A percentile compares a stretch with the other conserved stretches of the same genome.
These are phyloP conservation scores for Oedothorax gibbosus DNA, from an alignment of 1,140 invertebrate genomes.

Conservation along the genomic window DNA sequence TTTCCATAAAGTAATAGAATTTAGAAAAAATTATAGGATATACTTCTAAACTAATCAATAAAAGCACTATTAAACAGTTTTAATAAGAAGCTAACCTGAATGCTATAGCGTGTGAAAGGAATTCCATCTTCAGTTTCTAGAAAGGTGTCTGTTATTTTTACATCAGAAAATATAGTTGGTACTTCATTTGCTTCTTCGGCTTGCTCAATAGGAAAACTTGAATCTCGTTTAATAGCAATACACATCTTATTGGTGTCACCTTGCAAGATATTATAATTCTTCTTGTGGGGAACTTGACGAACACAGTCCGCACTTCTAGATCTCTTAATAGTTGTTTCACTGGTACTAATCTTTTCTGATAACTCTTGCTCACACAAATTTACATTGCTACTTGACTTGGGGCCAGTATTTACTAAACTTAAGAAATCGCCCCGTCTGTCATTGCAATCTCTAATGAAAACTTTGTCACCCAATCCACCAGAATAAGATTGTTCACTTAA, in stretches of 20 bases:
- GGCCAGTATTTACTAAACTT: conserved; percentile 20
- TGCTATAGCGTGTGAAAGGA: conserved; percentile 67
- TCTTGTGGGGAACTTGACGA: conserved; percentile 52
- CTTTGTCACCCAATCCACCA: background rate
- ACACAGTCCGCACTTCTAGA: conserved; percentile 58
- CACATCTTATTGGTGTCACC: conserved; percentile 44
- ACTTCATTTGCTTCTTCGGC: conserved; percentile 65
- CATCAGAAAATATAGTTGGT: conserved; percentile 66
- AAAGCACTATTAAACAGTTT: background rate
- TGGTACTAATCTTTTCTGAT: background rate
- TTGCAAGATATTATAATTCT: conserved; percentile 42
- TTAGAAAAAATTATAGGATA: no score
- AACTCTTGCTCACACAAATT: conserved; percentile 34
- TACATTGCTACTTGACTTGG: conserved; percentile 48
- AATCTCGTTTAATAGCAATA: conserved; percentile 38
- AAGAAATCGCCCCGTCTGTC: conserved; percentile 1
- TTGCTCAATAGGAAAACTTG: conserved; percentile 61
- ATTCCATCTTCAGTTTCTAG: conserved; percentile 65
- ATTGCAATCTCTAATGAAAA: background rate
- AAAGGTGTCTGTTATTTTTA: conserved; percentile 67
- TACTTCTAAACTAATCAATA: no score
- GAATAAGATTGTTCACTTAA: no score
- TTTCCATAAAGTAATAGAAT: no score
- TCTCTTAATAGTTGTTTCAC: conserved; percentile 34
- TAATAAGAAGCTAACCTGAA: conserved; percentile 64